Evolutionary conservation across 2,888 invertebrate species (phyloP), one percentile per base, ranked within the genome.

Genomic region (Hedychridium roseum): DNA sequence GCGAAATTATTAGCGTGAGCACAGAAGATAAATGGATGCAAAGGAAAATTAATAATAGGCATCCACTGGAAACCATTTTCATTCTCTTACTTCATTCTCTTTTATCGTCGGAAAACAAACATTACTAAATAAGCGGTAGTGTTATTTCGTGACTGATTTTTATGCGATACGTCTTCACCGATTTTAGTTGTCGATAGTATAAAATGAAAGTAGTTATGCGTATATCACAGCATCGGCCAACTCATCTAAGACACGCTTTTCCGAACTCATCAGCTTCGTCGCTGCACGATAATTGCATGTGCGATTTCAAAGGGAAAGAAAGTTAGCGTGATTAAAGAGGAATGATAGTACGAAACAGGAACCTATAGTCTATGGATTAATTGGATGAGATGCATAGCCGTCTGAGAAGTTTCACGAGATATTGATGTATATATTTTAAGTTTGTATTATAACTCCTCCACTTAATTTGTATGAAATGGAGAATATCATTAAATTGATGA

Each of bases 361-460:
- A 70, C 72, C 64, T 69, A 68, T 65, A 66, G 64, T 68, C 66
- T 63, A 66, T 49, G 70, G 62, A 71, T 68, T 67, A 66, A 66
- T 37, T 53, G 68, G 54, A 74, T 68, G 70, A 73, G 65, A 70
- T 70, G 67, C 66, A 68, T 70, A 72, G 68, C 63, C 59, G 55
- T 69, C 64, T 62, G 71, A 73, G 54, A 70, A 65, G 66, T 73
- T 71, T 75, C 64, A 71, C 65, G 66, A 73, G 68, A 74, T 75
- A 75, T 75, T 66, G 74, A 74, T 75, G 75, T 75, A 76, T 74
- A 76, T 75, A 76, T 72, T 71, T 75, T 73, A 76, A 76, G 75
- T 76, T 75, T 75, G 75, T 75, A 75, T 75, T 71, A 76, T 75
- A 75, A 75, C 70, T 70, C 71, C 67, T 62, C 64, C 67, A 75